Base-by-base conservation (phyloP, 2,797 vertebrate genomes). In the Catamblyrhynchus diadema region DNA sequence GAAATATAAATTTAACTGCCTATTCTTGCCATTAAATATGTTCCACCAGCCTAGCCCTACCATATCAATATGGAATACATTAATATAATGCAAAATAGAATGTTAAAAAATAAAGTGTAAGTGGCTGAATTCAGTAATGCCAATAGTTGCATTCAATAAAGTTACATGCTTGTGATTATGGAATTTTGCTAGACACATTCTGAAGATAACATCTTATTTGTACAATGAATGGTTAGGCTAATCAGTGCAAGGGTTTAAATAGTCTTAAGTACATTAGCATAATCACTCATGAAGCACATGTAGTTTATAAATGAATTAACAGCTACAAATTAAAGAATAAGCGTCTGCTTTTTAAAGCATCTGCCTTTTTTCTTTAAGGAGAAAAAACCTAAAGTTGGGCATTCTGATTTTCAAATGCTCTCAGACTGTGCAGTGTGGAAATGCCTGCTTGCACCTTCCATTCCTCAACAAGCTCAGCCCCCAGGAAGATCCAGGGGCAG, bases 201-300 rank as follows among this genome's bases (percentile, higher is more conserved):
- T 95, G 89, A 96, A 97, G 97, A 96, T 94, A 97, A 92, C 85
- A 91, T 94, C 95, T 95, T 95, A 94, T 95, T 97, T 95, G 81
- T 78, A 94, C 89, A 94, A 77, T 88, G 81, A 92, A 93, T 79
- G 90, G 94, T 91, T 95, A 88, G 90, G 14, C 61, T 87, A 88
- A 89, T 91, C 94, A 83, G 71, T 33, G 35, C 41, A 59, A 82
- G 71, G 71, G 93, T 90, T 97, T 95, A 82, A 94, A 89, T 69
- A 90, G 81, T 94, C 96, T 90, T 92, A 83, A 86, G 86, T 59
- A 74, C 47, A 90, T 96, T 93, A 96, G 86, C 95, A 93, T 97
- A 94, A 95, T 95, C 91, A 61, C 79, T 84, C 41, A 7, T 61
- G 51, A 94, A 96, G 87, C 59, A 57, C 78, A 51, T 59, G 64